A percentile compares a stretch with the other conserved stretches of the same genome.
phyloP scores from a whole-genome alignment of 2,888 invertebrate genomes.

The Tortricodes alternella region DNA sequence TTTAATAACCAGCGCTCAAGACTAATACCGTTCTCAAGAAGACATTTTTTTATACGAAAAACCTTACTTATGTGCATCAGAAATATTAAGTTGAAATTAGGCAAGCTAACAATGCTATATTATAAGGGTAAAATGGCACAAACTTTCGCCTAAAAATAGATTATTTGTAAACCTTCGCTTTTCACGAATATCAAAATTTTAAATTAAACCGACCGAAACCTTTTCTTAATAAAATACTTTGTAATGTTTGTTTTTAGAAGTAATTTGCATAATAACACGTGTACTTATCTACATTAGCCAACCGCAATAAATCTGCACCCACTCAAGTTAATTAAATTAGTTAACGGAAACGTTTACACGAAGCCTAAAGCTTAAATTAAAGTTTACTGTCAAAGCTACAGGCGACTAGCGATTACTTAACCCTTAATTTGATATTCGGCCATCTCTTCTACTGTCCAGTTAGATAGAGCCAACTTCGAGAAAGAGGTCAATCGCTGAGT shows the following conservation, averaged over 20 bases:
- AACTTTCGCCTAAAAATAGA: no score
- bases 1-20: no score
- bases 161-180: background rate
- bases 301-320: constrained; percentile 20
- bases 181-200: background rate
- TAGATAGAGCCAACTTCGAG: no score
- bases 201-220: background rate
- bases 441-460: no score
- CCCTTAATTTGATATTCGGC: no score
- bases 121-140: no score
- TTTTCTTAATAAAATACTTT: background rate
- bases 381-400: background rate
- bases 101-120: no score
- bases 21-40: no score
- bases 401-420: background rate
- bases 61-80: no score
- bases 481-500: no score
- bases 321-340: constrained; percentile 29
- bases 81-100: no score
- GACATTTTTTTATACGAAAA: no score
- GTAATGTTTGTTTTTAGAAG: background rate
- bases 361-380: constrained; percentile 21
- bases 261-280: constrained; percentile 1
- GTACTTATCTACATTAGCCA: background rate
- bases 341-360: constrained; percentile 28